Percentiles rank a stretch among this genome's conserved stretches.
These are phyloP conservation scores for Leptura quadrifasciata DNA, from an alignment of 2,888 invertebrate species.

Conservation along the genomic window DNA sequence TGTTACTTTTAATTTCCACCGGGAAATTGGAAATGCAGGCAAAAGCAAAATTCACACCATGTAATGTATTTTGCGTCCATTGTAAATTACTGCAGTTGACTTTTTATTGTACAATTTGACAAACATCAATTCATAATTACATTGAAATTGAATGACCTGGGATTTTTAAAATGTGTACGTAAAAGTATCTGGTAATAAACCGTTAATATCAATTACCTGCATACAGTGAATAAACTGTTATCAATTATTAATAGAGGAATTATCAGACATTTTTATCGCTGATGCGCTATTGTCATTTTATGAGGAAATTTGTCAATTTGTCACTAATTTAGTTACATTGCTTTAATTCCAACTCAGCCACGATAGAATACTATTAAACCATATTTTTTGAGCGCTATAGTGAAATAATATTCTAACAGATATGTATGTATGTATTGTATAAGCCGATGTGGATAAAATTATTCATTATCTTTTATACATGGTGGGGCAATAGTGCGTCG, in stretches of 20 bases:
- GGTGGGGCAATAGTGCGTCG: too few species aligned
- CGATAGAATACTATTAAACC: too few species aligned
- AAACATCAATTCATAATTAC: conserved; percentile 8
- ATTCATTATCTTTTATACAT: too few species aligned
- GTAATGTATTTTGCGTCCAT: conserved; percentile 46
- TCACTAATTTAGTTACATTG: too few species aligned
- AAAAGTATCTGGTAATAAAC: background rate
- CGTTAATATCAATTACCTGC: background rate
- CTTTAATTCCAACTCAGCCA: too few species aligned
- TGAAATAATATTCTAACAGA: too few species aligned
- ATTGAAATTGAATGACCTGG: conserved; percentile 10
- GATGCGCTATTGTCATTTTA: too few species aligned
- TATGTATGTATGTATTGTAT: too few species aligned
- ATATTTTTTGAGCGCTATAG: too few species aligned
- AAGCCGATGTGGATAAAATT: too few species aligned
- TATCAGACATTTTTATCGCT: too few species aligned
- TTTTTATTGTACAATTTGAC: conserved; percentile 33
- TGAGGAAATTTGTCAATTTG: too few species aligned
- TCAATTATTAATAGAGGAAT: background rate
- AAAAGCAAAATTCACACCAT: conserved; percentile 46
- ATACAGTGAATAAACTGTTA: background rate
- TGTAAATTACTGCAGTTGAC: conserved; percentile 41
- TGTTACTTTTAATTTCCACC: conserved; percentile 59
- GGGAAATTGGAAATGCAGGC: conserved; percentile 57
- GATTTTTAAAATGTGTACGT: conserved; percentile 9